Conservation (phyloP, 2,113 vertebrate genomes). For the Rhinichthys klamathensis region DNA sequence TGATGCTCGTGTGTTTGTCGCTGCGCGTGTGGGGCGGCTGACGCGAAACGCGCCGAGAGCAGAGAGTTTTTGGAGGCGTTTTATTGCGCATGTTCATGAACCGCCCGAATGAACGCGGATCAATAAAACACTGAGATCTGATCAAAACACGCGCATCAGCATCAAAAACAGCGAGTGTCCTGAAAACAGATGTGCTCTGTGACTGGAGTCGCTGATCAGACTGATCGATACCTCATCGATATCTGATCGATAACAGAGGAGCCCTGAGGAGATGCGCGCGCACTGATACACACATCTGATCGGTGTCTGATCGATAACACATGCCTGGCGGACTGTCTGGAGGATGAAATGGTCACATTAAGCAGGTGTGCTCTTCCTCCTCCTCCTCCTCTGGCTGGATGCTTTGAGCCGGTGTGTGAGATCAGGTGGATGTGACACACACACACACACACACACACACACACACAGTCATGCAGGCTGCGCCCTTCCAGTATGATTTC, state of each 20-base stretch:
- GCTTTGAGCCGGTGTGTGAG: slow-evolving; percentile 42
- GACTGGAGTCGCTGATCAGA: neutral
- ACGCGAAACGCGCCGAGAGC: neutral
- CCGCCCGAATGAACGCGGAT: slow-evolving; percentile 41
- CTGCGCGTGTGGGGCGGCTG: neutral
- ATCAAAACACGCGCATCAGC: neutral
- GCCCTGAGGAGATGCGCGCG: slow-evolving; percentile 5
- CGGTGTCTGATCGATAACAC: neutral
- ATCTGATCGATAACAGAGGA: slow-evolving; percentile 3
- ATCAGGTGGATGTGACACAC: slow-evolving; percentile 46
- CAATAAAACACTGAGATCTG: slow-evolving; percentile 8
- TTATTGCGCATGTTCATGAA: slow-evolving; percentile 59
- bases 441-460: slow-evolving; percentile 54
- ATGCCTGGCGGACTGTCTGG: slow-evolving; percentile 4
- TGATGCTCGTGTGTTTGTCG: neutral
- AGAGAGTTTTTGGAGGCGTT: neutral
- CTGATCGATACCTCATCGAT: slow-evolving; percentile 10
- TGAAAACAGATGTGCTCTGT: neutral
- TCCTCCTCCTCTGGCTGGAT: neutral
- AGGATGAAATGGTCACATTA: slow-evolving; percentile 66
- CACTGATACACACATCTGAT: neutral
- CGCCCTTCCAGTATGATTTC: slow-evolving; percentile 88
- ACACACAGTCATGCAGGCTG: slow-evolving; percentile 81
- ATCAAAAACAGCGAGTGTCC: neutral
- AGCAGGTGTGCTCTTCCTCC: slow-evolving; percentile 16